These are phyloP conservation scores for Telenomus remus DNA, from an alignment of 1,140 invertebrate genomes.

Conservation along the genomic window DNA sequence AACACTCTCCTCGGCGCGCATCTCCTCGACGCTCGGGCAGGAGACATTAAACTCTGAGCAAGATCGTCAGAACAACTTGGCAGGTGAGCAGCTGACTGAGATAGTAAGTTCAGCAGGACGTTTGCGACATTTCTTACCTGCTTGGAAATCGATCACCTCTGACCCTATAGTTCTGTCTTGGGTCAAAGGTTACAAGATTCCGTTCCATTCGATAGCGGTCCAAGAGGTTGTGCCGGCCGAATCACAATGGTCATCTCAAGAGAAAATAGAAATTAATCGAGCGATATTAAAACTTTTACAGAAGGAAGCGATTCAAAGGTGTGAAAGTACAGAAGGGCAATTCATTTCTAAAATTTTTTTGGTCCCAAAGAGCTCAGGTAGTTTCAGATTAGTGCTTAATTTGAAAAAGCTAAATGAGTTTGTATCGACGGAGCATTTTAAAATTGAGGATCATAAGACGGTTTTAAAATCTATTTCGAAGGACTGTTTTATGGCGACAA, in stretches of 20 bases:
- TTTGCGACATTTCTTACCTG: not conserved
- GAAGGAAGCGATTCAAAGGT: not conserved
- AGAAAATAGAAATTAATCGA: not conserved
- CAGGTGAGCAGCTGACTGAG: not conserved
- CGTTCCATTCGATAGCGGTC: not conserved
- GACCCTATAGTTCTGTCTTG: not conserved
- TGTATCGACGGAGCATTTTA: conserved; percentile 15
- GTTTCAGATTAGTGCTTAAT: conserved; percentile 28
- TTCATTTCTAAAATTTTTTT: conserved; percentile 8
- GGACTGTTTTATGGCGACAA: conserved; percentile 27
- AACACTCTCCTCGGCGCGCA: no score
- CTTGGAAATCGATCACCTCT: not conserved
- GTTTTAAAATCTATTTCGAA: conserved; percentile 5
- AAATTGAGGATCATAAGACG: conserved; percentile 15
- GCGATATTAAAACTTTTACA: not conserved
- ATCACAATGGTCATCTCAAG: not conserved
- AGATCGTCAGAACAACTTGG: not conserved
- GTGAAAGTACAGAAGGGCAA: not conserved
- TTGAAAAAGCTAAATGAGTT: conserved; percentile 28
- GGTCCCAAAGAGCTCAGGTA: not conserved
- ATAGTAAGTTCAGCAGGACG: conserved; percentile 5
- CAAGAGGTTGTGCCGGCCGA: not conserved
- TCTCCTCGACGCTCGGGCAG: not conserved
- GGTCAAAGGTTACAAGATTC: conserved; percentile 1
- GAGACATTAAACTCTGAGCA: not conserved